Conservation (phyloP, 2,797 vertebrate genomes). For the Numenius phaeopus region DNA sequence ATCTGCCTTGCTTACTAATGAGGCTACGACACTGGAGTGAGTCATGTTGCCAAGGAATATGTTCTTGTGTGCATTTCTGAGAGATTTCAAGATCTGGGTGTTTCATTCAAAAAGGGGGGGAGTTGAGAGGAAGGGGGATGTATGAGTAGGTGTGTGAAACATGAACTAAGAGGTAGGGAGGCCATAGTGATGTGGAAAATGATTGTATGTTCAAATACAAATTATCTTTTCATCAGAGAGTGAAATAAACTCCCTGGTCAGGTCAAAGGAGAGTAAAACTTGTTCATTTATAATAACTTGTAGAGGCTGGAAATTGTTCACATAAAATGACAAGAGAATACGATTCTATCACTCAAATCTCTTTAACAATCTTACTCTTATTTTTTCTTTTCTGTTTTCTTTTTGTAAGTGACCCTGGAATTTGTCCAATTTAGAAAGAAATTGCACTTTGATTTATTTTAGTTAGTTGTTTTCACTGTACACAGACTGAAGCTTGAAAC, state of each 20-base stretch:
- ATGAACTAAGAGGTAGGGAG: neutral
- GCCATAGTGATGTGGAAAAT: neutral
- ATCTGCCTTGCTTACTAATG: conserved; percentile 59
- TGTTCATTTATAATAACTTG: neutral
- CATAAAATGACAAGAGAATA: neutral
- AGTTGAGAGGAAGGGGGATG: neutral
- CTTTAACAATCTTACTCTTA: neutral
- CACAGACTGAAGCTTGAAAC: neutral
- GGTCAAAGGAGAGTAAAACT: neutral
- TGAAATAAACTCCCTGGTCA: neutral
- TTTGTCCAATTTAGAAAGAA: neutral
- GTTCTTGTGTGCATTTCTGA: neutral
- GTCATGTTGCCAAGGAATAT: conserved; percentile 14
- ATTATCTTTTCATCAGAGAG: neutral
- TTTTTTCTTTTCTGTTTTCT: neutral
- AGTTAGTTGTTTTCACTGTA: neutral
- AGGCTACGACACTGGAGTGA: conserved; percentile 16
- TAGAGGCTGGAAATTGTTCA: neutral
- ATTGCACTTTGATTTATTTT: neutral
- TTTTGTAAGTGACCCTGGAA: neutral
- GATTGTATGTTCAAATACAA: neutral
- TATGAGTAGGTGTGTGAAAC: neutral
- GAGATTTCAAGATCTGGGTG: neutral
- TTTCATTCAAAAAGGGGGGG: neutral
- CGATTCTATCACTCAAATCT: neutral